phyloP scores from a whole-genome alignment of 2,888 invertebrate genomes.

The Unio delphinus region DNA sequence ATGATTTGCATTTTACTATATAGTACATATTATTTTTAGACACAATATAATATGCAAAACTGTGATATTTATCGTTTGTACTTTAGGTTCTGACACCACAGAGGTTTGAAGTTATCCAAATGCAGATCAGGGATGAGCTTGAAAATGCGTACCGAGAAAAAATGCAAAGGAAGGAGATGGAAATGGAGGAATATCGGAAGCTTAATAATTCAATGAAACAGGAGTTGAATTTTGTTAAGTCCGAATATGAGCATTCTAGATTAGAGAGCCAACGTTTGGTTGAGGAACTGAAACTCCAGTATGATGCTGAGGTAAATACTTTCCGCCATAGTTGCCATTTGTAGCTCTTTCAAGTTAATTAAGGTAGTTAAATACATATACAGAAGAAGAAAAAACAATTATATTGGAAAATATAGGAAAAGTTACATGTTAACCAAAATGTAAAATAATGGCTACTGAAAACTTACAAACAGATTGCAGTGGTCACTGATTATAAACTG shows the following conservation, averaged over 20 bases:
- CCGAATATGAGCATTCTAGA: slow-evolving; percentile 69
- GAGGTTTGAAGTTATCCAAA: slow-evolving; percentile 61
- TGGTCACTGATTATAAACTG: background rate
- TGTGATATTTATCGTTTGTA: background rate
- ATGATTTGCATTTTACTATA: too few relatives aligned
- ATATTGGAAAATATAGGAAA: too few relatives aligned
- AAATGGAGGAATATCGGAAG: slow-evolving; percentile 60
- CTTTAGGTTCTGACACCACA: slow-evolving; percentile 62
- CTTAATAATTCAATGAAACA: slow-evolving; percentile 66
- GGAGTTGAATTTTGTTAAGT: slow-evolving; percentile 68
- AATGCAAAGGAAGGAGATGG: slow-evolving; percentile 58
- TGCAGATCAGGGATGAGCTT: slow-evolving; percentile 63
- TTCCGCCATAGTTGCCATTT: too few relatives aligned
- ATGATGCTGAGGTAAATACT: slow-evolving; percentile 66
- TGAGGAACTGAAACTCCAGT: slow-evolving; percentile 65
- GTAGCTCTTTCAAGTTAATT: too few relatives aligned
- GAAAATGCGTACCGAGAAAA: slow-evolving; percentile 63
- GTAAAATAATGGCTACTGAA: background rate
- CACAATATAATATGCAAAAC: too few relatives aligned
- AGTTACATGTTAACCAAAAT: background rate
- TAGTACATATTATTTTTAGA: too few relatives aligned
- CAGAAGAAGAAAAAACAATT: too few relatives aligned
- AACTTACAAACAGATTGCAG: background rate
- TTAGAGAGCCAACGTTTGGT: slow-evolving; percentile 58
- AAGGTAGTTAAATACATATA: too few relatives aligned